Base-by-base conservation (phyloP, 2,888 invertebrate species). In the Drosophila bunnanda region DNA sequence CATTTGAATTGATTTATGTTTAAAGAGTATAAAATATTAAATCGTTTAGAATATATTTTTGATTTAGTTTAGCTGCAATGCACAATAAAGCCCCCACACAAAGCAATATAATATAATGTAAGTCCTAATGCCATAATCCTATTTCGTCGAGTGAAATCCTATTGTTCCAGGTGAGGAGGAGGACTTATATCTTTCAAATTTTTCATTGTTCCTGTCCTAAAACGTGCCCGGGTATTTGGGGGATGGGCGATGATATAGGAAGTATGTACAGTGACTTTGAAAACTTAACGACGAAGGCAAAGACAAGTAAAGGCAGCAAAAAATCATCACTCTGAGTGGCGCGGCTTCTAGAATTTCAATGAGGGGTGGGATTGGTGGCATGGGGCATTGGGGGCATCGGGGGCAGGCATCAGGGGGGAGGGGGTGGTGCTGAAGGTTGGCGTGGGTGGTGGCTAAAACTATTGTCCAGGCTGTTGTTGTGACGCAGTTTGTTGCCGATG, bases 281-380 rank as follows among this genome's bases (percentile, higher is more conserved):
- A 64, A 48, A 64, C 39, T 48, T 64, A 38, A 64, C 25, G 30
- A 64, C 43, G 36, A 46, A 38, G 46, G 59, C 60, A 39, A 48
- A 39, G 38, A 32, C 39, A 30, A 30, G 43, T 39, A 32, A 48
- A 36, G 20, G 17, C 32, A 64, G 48, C 48, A 50, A 17, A 46
- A 15, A 66, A 66, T 46, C 36, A 46, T 46, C 62, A 67, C 62
- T 44, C 44, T 60, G 60, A 62, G 67, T 65, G 69, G 68, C 53
- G 65, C 54, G 69, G 34, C 44, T 34, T 70, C 32, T 60, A 44
- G 73, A 59, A 60, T 60, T 68, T 58, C 50, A 69, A 67, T 70
- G 67, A 44, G 56, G 64, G 32, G 39, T 28, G 46, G 32, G 28
- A 32, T 34, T 38, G 62, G 17, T 28, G 44, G 25, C 44, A 46